A percentile compares a stretch with the other conserved stretches of the same genome.
Conservation (phyloP, 2,113 vertebrate species). For the Pseudorectes ferrugineus region DNA sequence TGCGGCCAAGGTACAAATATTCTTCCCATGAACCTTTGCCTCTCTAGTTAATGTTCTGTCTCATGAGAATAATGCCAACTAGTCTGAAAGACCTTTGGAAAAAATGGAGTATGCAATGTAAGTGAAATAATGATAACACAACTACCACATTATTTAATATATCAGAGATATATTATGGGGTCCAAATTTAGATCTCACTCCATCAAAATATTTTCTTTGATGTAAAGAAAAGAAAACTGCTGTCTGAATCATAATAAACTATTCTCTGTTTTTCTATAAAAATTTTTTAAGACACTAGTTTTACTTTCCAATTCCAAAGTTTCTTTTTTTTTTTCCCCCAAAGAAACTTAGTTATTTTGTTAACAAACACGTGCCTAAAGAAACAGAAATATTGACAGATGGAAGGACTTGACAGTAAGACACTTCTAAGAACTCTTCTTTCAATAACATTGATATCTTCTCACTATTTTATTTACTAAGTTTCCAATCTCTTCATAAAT, state of each 20-base stretch:
- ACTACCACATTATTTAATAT: background rate
- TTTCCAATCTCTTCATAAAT: background rate
- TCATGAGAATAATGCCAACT: background rate
- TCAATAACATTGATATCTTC: background rate
- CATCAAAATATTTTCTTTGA: background rate
- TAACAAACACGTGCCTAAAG: background rate
- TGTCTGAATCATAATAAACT: background rate
- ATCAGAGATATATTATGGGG: background rate
- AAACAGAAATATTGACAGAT: background rate
- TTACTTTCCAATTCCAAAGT: background rate
- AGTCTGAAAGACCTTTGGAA: background rate
- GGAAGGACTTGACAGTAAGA: background rate
- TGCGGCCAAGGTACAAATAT: background rate
- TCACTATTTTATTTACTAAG: background rate
- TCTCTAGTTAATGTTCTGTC: background rate
- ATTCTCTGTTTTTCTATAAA: background rate
- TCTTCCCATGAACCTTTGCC: background rate
- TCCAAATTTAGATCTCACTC: background rate
- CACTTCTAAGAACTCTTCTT: background rate
- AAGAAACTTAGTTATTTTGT: background rate
- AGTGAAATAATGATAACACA: background rate
- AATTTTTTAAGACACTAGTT: background rate
- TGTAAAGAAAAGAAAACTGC: background rate
- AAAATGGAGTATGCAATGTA: background rate
- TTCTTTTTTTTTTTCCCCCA: background rate